Evolutionary conservation across 1,140 invertebrate genomes (phyloP), one percentile per base, ranked within the genome.

Genomic region (Drosophila santomea): DNA sequence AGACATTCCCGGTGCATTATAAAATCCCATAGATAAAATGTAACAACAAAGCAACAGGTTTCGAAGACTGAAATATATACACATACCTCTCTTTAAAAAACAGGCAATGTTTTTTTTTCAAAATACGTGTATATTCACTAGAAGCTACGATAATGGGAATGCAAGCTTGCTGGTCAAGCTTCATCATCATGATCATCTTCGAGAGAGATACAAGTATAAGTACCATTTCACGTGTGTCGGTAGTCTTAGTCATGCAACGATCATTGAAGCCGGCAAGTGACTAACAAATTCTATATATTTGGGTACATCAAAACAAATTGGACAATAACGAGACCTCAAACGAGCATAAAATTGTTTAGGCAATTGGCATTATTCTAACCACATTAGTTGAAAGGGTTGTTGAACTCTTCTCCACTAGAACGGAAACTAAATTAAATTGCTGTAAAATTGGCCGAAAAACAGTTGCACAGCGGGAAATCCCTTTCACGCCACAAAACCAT

Each of bases 341-440:
- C 25, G 17, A 44, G 23, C 59, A 58, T 74, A 25, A 74, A 74
- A 74, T 74, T 74, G 59, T 32, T 55, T 36, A 51, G 39, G 15
- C 48, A 74, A 64, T 76, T 41, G 73, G 8, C 14, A 20, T 59
- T 44, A 43, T 54, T 48, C 17, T 51, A 44, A 8, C 50, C 57
- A 71, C 54, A 55, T 63, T 52, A 39, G 45, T 41, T 50, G 45
- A 74, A 11, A 36, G 55, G 55, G 62, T 76, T 76, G 73, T 67
- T 76, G 73, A 76, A 76, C 73, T 56, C 52, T 44, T 8, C 52
- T 44, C 5, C 23, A 36, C 25, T 67, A 47, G 48, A 67, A 76
- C 54, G 73, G 72, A 75, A 75, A 76, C 72, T 75, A 75, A 75
- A 75, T 55, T 75, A 75, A 75, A 66, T 75, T 58, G 47, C 71